Percentiles rank a stretch among this genome's conserved stretches.
phyloP scores from a whole-genome alignment of 2,888 invertebrate genomes.

The Trichopoda pennipes region DNA sequence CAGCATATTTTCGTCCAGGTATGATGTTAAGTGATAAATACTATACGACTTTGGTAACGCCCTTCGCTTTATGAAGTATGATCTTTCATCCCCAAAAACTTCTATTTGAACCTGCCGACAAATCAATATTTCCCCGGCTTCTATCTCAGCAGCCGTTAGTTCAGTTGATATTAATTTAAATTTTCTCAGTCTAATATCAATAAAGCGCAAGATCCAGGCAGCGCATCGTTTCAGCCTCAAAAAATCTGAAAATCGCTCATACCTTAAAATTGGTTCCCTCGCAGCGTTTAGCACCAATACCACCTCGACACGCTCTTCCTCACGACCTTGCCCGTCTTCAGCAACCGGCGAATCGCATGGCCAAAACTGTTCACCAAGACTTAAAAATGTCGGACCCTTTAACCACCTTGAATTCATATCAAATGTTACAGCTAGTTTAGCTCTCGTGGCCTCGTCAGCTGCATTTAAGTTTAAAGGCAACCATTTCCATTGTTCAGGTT shows the following conservation, averaged over 20 bases:
- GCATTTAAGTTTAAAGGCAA: slow-evolving; percentile 31
- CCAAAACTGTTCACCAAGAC: slow-evolving; percentile 3
- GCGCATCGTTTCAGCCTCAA: slow-evolving; percentile 22
- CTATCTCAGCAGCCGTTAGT: slow-evolving; percentile 55
- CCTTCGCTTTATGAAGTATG: slow-evolving; percentile 20
- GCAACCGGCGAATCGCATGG: not conserved
- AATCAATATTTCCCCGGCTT: slow-evolving; percentile 16
- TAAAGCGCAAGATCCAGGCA: slow-evolving; percentile 16
- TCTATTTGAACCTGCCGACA: slow-evolving; percentile 10
- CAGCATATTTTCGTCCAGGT: slow-evolving; percentile 40
- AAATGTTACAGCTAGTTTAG: not conserved
- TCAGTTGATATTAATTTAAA: not conserved
- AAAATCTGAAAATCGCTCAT: slow-evolving; percentile 1
- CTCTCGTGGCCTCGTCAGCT: slow-evolving; percentile 48
- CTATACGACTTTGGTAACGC: not conserved
- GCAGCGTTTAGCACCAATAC: not conserved
- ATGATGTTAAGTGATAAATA: slow-evolving; percentile 11
- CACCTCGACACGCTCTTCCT: not conserved
- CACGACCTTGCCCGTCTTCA: not conserved
- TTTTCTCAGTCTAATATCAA: slow-evolving; percentile 3
- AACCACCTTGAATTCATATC: slow-evolving; percentile 9
- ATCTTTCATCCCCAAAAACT: not conserved
- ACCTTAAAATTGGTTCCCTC: not conserved
- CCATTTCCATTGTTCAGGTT: slow-evolving; percentile 66
- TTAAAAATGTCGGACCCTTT: slow-evolving; percentile 26